Evolutionary conservation across 2,797 vertebrate species (phyloP).

Genomic region (Lophura swinhoii): DNA sequence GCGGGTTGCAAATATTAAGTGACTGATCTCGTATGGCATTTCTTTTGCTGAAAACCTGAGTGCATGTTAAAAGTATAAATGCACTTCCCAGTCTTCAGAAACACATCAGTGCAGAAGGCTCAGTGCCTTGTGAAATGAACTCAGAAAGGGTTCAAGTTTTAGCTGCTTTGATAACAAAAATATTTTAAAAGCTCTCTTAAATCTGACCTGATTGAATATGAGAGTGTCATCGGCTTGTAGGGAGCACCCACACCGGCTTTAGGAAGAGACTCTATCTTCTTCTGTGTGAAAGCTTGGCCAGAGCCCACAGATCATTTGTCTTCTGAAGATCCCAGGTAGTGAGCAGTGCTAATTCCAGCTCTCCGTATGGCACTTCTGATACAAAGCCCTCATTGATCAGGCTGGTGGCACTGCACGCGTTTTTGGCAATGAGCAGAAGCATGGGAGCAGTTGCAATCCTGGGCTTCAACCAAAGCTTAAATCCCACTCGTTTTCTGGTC

Average conservation of each 20-base stretch:
- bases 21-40: constrained; percentile 39
- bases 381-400: background rate
- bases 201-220: background rate
- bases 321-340: background rate
- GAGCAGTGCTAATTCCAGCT: background rate
- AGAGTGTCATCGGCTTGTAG: background rate
- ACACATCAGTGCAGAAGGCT: background rate
- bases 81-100: background rate
- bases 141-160: background rate
- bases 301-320: background rate
- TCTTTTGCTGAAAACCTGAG: background rate
- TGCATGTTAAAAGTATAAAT: background rate
- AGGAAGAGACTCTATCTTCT: background rate
- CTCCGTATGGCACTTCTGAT: background rate
- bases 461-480: background rate
- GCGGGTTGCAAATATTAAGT: constrained; percentile 53
- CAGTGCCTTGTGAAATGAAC: background rate
- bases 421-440: background rate
- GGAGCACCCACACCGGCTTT: background rate
- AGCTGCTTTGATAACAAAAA: background rate
- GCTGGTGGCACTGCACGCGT: rapidly evolving
- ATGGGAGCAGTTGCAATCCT: background rate
- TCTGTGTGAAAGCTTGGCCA: background rate
- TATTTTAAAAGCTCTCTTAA: background rate
- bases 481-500: background rate